Evolutionary conservation across 2,888 invertebrate genomes (phyloP).

Genomic region (Icerya purchasi): DNA sequence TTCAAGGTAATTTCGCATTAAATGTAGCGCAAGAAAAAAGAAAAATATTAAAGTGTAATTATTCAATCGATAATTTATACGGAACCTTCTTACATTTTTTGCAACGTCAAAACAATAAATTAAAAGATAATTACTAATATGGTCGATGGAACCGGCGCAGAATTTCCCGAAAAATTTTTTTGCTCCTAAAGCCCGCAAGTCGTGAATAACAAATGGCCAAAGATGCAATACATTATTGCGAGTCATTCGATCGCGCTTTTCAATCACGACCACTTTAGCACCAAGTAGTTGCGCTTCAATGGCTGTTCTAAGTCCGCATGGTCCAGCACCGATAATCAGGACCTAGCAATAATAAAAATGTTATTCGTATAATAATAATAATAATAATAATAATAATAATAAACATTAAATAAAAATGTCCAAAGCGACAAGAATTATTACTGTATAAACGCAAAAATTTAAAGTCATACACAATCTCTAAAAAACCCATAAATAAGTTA

Average conservation of each 20-base stretch:
- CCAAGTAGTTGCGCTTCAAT: slow-evolving; percentile 92
- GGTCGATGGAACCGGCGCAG: slow-evolving; percentile 94
- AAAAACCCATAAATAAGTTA: too few species aligned
- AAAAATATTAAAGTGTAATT: neutral
- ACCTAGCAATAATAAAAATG: too few species aligned
- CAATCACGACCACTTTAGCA: slow-evolving; percentile 82
- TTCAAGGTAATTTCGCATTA: neutral
- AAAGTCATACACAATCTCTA: too few species aligned
- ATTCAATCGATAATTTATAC: slow-evolving; percentile 39
- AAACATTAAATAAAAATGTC: too few species aligned
- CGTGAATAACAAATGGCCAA: slow-evolving; percentile 96
- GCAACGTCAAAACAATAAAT: neutral
- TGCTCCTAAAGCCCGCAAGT: slow-evolving; percentile 76
- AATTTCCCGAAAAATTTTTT: slow-evolving; percentile 98
- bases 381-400: too few species aligned
- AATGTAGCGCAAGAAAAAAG: slow-evolving; percentile 6
- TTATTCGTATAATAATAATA: too few species aligned
- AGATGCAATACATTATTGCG: slow-evolving; percentile 93
- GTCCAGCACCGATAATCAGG: slow-evolving; percentile 86
- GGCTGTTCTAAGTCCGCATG: slow-evolving; percentile 82
- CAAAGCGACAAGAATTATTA: too few species aligned
- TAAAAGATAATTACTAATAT: slow-evolving; percentile 47
- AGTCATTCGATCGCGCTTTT: slow-evolving; percentile 83
- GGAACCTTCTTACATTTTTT: neutral
- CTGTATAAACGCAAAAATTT: too few species aligned